Conservation (phyloP, 2,113 vertebrate genomes). For the Piaya cayana region DNA sequence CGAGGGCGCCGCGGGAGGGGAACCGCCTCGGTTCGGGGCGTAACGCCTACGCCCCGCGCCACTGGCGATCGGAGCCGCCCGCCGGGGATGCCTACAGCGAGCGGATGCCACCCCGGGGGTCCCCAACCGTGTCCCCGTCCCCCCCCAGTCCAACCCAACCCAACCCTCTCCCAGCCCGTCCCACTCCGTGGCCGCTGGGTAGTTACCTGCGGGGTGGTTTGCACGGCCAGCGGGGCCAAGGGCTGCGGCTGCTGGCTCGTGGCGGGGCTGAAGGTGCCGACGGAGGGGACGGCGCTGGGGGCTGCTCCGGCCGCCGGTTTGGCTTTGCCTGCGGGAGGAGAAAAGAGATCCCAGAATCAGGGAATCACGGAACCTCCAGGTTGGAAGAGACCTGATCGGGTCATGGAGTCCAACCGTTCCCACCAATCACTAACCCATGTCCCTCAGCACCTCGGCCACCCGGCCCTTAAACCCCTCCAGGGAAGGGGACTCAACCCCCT, state of each 20-base stretch:
- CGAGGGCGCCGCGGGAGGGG: background rate
- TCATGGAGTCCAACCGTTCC: too few relatives aligned
- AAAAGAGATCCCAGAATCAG: too few relatives aligned
- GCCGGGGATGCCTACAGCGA: background rate
- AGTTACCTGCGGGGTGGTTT: slow-evolving; percentile 78
- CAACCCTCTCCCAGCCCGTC: background rate
- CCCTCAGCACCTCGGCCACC: too few relatives aligned
- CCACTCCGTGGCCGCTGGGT: background rate
- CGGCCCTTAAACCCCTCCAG: too few relatives aligned
- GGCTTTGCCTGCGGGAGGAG: slow-evolving; percentile 43
- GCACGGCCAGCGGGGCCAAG: slow-evolving; percentile 68
- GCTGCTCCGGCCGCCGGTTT: slow-evolving; percentile 54
- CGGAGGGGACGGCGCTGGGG: slow-evolving; percentile 25
- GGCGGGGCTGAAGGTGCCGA: slow-evolving; percentile 63
- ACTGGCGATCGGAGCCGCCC: background rate
- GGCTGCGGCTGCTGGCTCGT: slow-evolving; percentile 69
- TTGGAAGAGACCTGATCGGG: too few relatives aligned
- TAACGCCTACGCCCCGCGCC: background rate
- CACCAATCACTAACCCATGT: too few relatives aligned
- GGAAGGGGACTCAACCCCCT: too few relatives aligned
- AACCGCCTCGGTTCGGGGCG: background rate
- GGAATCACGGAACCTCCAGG: too few relatives aligned
- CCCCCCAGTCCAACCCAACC: background rate
- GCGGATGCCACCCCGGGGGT: background rate
- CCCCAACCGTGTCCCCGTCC: background rate